Evolutionary conservation across 2,113 vertebrate species (phyloP).

Genomic region (Cyanoliseus patagonus): DNA sequence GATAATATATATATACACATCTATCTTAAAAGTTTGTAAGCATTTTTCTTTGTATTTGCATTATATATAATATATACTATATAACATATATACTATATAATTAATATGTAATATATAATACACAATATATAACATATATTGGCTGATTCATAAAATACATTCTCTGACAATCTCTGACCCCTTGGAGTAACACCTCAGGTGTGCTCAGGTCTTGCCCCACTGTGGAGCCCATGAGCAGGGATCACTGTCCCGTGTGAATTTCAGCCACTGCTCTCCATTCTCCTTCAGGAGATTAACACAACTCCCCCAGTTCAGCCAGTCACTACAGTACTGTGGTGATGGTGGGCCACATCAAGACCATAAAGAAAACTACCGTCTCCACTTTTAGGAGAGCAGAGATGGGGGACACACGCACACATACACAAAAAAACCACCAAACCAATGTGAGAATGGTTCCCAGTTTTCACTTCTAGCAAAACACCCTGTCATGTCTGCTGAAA

Average conservation of each 20-base stretch:
- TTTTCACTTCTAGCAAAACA: background rate
- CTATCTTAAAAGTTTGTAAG: background rate
- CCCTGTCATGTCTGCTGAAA: background rate
- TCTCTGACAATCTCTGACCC: background rate
- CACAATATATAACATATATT: background rate
- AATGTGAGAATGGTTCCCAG: background rate
- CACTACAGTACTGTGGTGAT: no score
- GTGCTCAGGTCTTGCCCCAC: background rate
- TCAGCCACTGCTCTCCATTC: no score
- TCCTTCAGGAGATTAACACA: background rate
- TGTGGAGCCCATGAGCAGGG: fast-evolving
- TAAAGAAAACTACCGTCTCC: background rate
- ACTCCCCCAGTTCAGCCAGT: background rate
- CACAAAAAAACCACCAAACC: background rate
- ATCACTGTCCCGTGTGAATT: fast-evolving
- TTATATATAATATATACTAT: background rate
- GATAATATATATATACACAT: background rate
- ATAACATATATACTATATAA: no score
- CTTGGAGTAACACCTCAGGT: background rate
- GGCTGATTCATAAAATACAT: background rate
- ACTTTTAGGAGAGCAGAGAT: background rate
- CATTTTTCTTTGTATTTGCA: background rate
- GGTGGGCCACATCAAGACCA: background rate
- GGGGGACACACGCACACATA: fast-evolving
- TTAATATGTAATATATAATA: no score